Evolutionary conservation across 37 sponge, comb jelly and placozoan genomes (phyloP), one percentile per base, ranked within the genome.

Genomic region (Eunapius fragilis): DNA sequence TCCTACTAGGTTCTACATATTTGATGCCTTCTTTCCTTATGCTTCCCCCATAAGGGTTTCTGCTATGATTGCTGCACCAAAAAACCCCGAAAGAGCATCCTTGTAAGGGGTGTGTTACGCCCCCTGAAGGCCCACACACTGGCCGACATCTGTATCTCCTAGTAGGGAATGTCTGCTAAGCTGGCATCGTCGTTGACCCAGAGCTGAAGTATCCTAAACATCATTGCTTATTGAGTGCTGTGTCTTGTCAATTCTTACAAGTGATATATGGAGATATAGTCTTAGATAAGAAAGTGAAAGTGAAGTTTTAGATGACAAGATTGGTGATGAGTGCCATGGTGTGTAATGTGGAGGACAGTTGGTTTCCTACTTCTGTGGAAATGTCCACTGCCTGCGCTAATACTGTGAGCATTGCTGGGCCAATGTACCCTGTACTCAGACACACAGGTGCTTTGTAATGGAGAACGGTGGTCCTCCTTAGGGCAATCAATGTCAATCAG

Each of bases 351-450:
- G 89, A 71, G 94, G 96, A 19, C 92, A 95, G 81, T 93, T 77
- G 85, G 99, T 97, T 31, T 97, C 99, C 74, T 98, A 92, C 89
- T 98, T 96, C 93, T 98, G 99, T 77, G 96, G 97, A 19, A 92
- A 96, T 67, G 91, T 98, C 47, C 95, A 93, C 87, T 98, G 99
- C 78, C 96, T 98, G 32, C 94, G 89, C 73, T 98, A 98, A 86
- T 96, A 93, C 91, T 98, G 99, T 50, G 95, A 96, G 86, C 97
- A 96, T 82, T 98, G 99, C 90, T 98, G 99, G 99, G 91, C 94
- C 36, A 72, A 90, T 19, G 89, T 94, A 23, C 96, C 95, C 2
- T 93, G 95, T 6, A 92, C 92, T 24, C 94, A 96, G 82, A 93
- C 86, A 76, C 99, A 98, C 83, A 84, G 94, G 28, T 96, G 96